phyloP scores from a whole-genome alignment of 2,113 vertebrate genomes.

The Dipodomys stephensi region DNA sequence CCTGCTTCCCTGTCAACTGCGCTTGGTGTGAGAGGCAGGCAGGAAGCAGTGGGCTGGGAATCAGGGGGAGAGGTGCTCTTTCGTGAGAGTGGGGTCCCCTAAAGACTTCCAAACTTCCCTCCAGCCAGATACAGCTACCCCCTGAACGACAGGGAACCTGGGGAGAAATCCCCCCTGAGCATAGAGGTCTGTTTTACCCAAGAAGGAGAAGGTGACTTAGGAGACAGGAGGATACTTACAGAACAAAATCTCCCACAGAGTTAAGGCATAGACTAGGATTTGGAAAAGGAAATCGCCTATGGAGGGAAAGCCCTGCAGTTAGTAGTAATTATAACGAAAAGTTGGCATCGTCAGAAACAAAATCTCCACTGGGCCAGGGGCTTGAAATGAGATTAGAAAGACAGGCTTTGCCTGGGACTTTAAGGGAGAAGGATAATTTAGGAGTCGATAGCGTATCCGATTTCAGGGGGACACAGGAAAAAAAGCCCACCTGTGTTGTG shows the following conservation, averaged over 20 bases:
- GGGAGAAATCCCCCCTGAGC: not conserved
- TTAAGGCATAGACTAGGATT: not conserved
- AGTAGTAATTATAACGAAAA: not conserved
- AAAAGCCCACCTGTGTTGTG: not conserved
- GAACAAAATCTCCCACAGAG: not conserved
- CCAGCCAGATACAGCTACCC: not conserved
- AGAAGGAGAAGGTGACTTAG: not conserved
- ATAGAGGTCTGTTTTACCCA: not conserved
- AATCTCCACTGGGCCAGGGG: not conserved
- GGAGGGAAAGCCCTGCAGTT: not conserved
- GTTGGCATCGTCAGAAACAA: conserved; percentile 1
- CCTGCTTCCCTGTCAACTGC: rapidly evolving
- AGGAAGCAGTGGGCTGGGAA: not conserved
- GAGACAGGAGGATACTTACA: not conserved
- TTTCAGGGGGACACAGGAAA: not conserved
- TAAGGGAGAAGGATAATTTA: not conserved
- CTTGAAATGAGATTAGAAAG: conserved; percentile 39
- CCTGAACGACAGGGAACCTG: not conserved
- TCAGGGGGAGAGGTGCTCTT: not conserved
- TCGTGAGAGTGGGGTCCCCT: not conserved
- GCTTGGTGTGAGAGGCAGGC: not conserved
- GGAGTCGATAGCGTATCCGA: not conserved
- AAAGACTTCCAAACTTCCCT: not conserved
- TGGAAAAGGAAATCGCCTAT: not conserved
- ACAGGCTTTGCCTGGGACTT: not conserved